Conservation (phyloP, 2,113 vertebrate species). For the Hippoglossus stenolepis region DNA sequence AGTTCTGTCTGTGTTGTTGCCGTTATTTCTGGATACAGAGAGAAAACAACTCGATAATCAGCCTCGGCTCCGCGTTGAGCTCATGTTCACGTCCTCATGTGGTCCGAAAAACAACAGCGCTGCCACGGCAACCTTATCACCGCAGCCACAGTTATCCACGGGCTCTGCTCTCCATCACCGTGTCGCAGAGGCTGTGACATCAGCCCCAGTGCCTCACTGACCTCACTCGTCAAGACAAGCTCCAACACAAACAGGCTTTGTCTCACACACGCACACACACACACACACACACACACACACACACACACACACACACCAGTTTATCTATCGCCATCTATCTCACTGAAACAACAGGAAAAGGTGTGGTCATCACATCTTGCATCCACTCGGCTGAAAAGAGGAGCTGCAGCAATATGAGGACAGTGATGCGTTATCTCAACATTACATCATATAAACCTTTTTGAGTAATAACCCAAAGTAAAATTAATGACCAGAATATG, state of each 20-base stretch:
- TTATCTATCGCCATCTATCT: conserved; percentile 6
- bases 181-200: conserved; percentile 28
- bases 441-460: no score
- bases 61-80: conserved; percentile 3
- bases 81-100: conserved; percentile 24
- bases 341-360: conserved; percentile 23
- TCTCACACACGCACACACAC: background rate
- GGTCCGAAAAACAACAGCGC: conserved; percentile 55
- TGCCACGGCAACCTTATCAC: conserved; percentile 61
- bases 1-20: background rate
- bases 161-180: conserved; percentile 53
- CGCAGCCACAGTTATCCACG: background rate
- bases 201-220: conserved; percentile 34
- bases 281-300: background rate
- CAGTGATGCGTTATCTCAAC: no score
- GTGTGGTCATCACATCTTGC: conserved; percentile 1
- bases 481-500: no score
- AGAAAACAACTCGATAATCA: background rate
- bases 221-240: conserved; percentile 21
- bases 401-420: no score
- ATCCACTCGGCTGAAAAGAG: no score
- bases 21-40: background rate
- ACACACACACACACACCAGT: conserved; percentile 5
- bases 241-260: conserved; percentile 34
- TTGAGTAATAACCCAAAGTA: no score